Conservation (phyloP, 37 sponge, comb jelly and placozoan genomes). For the Sycon ciliatum region DNA sequence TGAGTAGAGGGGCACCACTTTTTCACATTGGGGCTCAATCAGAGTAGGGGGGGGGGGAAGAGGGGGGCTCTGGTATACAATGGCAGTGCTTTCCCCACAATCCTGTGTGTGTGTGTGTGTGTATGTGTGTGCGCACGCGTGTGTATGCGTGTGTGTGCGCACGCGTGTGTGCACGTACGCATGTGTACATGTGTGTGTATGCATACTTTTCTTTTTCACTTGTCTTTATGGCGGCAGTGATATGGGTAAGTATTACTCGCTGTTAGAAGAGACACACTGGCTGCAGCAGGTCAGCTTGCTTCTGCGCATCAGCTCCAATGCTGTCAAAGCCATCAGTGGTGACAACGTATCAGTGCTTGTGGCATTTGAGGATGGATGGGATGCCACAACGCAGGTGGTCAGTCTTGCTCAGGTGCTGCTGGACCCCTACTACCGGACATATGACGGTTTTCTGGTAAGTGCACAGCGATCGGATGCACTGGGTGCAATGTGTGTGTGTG, state of each 20-base stretch:
- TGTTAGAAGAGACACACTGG: too few species aligned
- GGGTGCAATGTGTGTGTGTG: too few species aligned
- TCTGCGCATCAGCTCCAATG: slow-evolving; percentile 65
- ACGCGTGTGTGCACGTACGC: background rate
- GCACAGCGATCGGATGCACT: too few species aligned
- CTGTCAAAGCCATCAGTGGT: slow-evolving; percentile 69
- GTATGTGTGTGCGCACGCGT: background rate
- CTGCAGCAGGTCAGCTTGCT: too few species aligned
- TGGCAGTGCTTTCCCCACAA: too few species aligned
- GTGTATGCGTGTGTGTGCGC: background rate
- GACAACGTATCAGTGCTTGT: slow-evolving; percentile 82
- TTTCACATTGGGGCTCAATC: too few species aligned
- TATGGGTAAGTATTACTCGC: too few species aligned
- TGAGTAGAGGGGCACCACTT: too few species aligned
- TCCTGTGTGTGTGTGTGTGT: slow-evolving; percentile 5
- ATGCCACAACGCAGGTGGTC: slow-evolving; percentile 70
- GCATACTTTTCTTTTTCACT: too few species aligned
- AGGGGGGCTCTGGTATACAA: too few species aligned
- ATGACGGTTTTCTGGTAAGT: slow-evolving; percentile 79
- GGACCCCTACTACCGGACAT: slow-evolving; percentile 86
- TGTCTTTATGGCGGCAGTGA: too few species aligned
- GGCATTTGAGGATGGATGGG: slow-evolving; percentile 83
- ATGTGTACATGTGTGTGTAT: background rate
- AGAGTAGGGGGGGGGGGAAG: too few species aligned
- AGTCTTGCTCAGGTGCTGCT: slow-evolving; percentile 73